phyloP scores from a whole-genome alignment of 2,113 vertebrate genomes.

The Cyprinodon brontotheroides region DNA sequence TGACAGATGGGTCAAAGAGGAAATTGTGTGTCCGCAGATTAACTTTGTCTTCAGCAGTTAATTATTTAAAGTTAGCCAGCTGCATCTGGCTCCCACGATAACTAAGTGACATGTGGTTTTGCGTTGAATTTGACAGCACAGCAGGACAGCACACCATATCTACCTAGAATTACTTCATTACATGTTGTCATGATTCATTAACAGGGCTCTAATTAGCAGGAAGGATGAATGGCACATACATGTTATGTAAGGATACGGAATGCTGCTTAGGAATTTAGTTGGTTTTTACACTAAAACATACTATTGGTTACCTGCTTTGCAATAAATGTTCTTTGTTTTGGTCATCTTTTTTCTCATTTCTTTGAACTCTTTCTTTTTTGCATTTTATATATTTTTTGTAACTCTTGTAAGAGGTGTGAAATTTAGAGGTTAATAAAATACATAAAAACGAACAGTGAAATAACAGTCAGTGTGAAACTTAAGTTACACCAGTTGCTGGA shows the following conservation, averaged over 20 bases:
- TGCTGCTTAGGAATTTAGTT: not conserved
- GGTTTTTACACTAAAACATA: not conserved
- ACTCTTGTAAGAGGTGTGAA: not conserved
- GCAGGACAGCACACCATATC: constrained; percentile 1
- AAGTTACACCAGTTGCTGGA: no score
- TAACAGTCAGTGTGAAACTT: not conserved
- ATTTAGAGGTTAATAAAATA: not conserved
- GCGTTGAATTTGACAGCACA: constrained; percentile 3
- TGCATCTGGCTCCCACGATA: not conserved
- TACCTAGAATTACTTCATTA: constrained; percentile 4
- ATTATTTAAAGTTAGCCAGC: constrained; percentile 3
- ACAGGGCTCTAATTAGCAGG: not conserved
- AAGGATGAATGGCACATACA: not conserved
- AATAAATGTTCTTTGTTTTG: not conserved
- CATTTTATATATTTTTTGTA: not conserved
- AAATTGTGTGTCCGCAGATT: constrained; percentile 15
- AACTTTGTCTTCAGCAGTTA: constrained; percentile 3
- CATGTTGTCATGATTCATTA: constrained; percentile 11
- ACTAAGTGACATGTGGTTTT: not conserved
- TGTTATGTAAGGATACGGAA: not conserved
- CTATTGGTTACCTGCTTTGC: not conserved
- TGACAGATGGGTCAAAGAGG: constrained; percentile 23
- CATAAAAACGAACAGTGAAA: not conserved
- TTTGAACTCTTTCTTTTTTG: not conserved
- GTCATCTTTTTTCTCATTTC: not conserved